Base-by-base conservation (phyloP, 2,113 vertebrate species). In the Ceyx melanurus region DNA sequence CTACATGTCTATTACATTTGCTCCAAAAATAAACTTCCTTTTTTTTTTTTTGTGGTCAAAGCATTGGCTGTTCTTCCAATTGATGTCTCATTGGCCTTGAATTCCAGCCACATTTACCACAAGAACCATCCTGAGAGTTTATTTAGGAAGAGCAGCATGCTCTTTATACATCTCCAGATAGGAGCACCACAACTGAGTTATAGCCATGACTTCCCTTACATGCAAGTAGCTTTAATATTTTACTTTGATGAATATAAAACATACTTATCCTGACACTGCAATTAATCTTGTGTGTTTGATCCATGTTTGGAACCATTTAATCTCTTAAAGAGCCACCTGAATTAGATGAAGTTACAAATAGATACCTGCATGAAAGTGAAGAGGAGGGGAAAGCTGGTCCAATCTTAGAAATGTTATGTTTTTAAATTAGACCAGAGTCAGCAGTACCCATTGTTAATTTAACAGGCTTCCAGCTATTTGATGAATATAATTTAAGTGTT, bases 391-490 rank as follows among this genome's bases (percentile, higher is more conserved):
- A 82, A 74, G 19, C 18, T 64, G 21, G 21, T 43, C 76, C 9
- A 46, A 7, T 54, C 1, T 0, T 37, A 5, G 66, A 3, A 21
- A n/a, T 83, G 40, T 3, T 3, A 0, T 31, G 25, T 1, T 37
- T 37, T 37, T 37, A 37, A 37, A 37, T 37, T 37, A 37, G 18
- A 33, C 9, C 25, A 43, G 31, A 58, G 25, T 16, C 31, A 33
- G 29, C 62, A 73, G 28, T 82, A 43, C 35, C 6, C 6, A 5
- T 15, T 76, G 28, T 82, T 83, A 79, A 33, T 7, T 53, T 43
- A 46, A 45, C 13, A 87, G 11, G 10, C 35, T 90, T 90, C 40
- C 26, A 60, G 5, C 5, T 64, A 7, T 61, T 28, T 46, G 22
- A 7, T 51, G 50, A 40, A 4, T 56, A 7, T 10, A 40, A 50